These are phyloP conservation scores for Acrocyrtus sp. DNA, from an alignment of 2,888 invertebrate genomes.

Conservation along the genomic window DNA sequence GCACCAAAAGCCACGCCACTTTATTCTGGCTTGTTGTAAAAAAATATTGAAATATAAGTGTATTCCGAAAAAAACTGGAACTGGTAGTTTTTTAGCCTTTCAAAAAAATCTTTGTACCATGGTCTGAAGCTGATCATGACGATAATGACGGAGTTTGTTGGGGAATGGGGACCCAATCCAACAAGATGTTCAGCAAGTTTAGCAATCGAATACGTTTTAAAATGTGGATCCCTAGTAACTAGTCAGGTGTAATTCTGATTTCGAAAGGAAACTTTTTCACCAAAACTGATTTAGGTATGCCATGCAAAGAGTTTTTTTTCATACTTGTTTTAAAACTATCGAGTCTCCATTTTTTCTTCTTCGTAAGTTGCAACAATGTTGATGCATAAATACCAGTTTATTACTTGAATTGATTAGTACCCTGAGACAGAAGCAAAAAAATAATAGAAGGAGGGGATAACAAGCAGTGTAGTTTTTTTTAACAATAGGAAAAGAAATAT, in stretches of 20 bases:
- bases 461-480: slow-evolving; percentile 1
- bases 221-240: too few relatives aligned
- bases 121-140: slow-evolving; percentile 11
- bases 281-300: background rate
- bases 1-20: too few relatives aligned
- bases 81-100: slow-evolving; percentile 24
- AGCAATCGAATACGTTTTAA: too few relatives aligned
- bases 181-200: too few relatives aligned
- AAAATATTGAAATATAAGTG: too few relatives aligned
- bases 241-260: too few relatives aligned
- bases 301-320: too few relatives aligned
- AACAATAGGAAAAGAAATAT: background rate
- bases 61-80: slow-evolving; percentile 43
- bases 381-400: slow-evolving; percentile 40
- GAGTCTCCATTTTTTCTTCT: background rate
- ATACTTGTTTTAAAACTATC: slow-evolving; percentile 24
- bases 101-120: background rate
- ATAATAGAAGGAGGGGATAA: background rate
- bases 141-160: slow-evolving; percentile 32
- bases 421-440: too few relatives aligned
- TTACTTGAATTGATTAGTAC: slow-evolving; percentile 39
- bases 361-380: slow-evolving; percentile 5
- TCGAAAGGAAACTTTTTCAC: background rate
- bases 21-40: too few relatives aligned
- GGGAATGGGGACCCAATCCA: slow-evolving; percentile 4